Evolutionary conservation across 2,888 invertebrate species (phyloP), one percentile per base, ranked within the genome.

Genomic region (Aproaerema taeniolella): DNA sequence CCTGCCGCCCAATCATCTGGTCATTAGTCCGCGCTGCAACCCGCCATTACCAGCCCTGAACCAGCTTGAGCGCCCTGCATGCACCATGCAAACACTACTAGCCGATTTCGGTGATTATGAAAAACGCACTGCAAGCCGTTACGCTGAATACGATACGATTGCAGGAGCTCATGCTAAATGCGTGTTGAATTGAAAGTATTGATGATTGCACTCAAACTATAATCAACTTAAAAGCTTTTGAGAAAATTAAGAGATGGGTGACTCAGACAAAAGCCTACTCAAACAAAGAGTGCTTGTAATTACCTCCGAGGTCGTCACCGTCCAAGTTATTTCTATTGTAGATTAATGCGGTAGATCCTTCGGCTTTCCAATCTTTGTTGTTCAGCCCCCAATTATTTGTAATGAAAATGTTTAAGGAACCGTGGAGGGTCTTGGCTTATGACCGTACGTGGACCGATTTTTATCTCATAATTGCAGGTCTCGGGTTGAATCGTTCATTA

Each of bases 381-480:
- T 35, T 35, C 35, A 16, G 28, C 31, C 32, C 24, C 39, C 32
- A 39, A 37, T 43, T 47, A 43, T 50, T 49, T 42, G 24, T 30
- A 38, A 40, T 35, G 34, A 31, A 41, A 42, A 39, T 40, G 46
- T 41, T 43, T 30, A 40, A 35, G 38, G 38, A 26, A 31, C 36
- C 25, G 41, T 36, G 38, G 37, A 31, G 41, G 39, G 35, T 42
- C 43, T 32, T 30, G 39, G 39, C 45, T 49, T 52, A 45, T 61
- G 65, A 60, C 58, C 56, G 54, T 52, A 56, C 54, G 65, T 62
- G 61, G 63, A 66, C 55, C 61, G 74, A 77, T 79, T 67, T 74
- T 73, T 76, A 80, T 81, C 77, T 69, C 62, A 67, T 80, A 79
- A 81, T 81, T 81, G 73, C 67, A 64, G 73, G 72, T 66, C 67